phyloP scores from a whole-genome alignment of 2,888 invertebrate genomes.

The Drosophila diplacantha region DNA sequence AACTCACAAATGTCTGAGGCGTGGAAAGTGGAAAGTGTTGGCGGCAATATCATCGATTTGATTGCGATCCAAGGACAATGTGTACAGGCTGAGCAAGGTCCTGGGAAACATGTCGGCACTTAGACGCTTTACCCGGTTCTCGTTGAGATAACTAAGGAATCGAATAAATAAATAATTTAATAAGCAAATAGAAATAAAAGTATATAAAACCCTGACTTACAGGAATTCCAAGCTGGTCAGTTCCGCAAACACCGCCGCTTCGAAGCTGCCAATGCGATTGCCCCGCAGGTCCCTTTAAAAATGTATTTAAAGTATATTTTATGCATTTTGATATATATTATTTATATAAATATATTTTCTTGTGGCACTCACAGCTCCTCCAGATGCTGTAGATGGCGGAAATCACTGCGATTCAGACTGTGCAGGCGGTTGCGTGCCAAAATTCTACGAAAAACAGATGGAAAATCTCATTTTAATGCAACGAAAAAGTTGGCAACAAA shows the following conservation, averaged over 20 bases:
- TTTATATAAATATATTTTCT: neutral
- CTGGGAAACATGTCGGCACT: slow-evolving; percentile 74
- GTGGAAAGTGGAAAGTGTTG: slow-evolving; percentile 75
- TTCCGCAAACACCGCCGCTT: slow-evolving; percentile 74
- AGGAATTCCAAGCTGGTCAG: slow-evolving; percentile 77
- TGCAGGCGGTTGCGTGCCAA: slow-evolving; percentile 74
- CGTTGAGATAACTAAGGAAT: slow-evolving; percentile 76
- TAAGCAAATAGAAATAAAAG: neutral
- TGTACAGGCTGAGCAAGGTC: slow-evolving; percentile 73
- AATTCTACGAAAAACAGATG: slow-evolving; percentile 57
- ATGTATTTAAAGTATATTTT: neutral
- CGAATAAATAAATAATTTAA: neutral
- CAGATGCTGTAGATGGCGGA: slow-evolving; percentile 66
- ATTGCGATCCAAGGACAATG: slow-evolving; percentile 79
- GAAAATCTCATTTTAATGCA: slow-evolving; percentile 60
- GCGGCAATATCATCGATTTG: slow-evolving; percentile 70
- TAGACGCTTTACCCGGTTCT: slow-evolving; percentile 76
- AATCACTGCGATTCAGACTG: slow-evolving; percentile 63
- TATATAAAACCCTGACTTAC: slow-evolving; percentile 72
- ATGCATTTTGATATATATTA: neutral
- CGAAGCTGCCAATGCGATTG: slow-evolving; percentile 78
- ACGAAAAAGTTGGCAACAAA: slow-evolving; percentile 36
- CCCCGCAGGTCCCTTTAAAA: slow-evolving; percentile 78
- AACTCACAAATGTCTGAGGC: slow-evolving; percentile 79
- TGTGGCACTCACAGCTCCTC: slow-evolving; percentile 72